A percentile compares a stretch with the other conserved stretches of the same genome.
phyloP scores from a whole-genome alignment of 2,888 invertebrate species.

The Margaritifera margaritifera region DNA sequence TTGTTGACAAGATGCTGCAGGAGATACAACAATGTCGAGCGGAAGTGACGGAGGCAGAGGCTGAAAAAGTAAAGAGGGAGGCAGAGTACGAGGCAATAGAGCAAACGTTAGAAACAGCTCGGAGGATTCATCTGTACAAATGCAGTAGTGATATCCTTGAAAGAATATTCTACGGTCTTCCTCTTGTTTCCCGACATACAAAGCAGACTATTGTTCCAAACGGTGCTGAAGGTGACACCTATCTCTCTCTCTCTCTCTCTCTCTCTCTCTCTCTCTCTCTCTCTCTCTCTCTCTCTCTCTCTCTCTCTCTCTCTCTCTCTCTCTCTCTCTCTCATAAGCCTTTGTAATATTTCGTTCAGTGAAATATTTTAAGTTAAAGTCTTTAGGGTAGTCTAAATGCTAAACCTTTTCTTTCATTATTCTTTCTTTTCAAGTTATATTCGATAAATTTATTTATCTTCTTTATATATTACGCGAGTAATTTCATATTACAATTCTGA shows the following conservation, averaged over 20 bases:
- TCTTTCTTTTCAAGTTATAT: not conserved
- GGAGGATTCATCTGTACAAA: conserved; percentile 57
- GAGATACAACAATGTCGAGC: conserved; percentile 33
- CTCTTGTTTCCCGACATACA: conserved; percentile 43
- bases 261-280: too few species aligned
- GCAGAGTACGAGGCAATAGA: conserved; percentile 49
- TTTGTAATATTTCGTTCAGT: too few species aligned
- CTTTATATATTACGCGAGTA: too few species aligned
- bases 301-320: too few species aligned
- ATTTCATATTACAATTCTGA: too few species aligned
- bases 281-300: too few species aligned
- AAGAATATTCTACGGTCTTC: conserved; percentile 63
- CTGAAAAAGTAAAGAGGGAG: conserved; percentile 33
- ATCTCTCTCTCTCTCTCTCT: too few species aligned
- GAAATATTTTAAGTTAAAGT: too few species aligned
- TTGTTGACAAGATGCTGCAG: conserved; percentile 44
- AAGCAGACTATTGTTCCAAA: conserved; percentile 36
- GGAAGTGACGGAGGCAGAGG: conserved; percentile 40
- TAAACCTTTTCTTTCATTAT: too few species aligned
- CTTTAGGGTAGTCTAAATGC: too few species aligned
- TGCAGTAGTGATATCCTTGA: conserved; percentile 60
- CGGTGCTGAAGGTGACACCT: conserved; percentile 29
- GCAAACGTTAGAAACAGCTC: conserved; percentile 51
- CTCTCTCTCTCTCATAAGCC: too few species aligned
- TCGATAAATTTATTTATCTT: not conserved